Evolutionary conservation across 2,797 vertebrate species (phyloP).

Genomic region (Balearica regulorum): DNA sequence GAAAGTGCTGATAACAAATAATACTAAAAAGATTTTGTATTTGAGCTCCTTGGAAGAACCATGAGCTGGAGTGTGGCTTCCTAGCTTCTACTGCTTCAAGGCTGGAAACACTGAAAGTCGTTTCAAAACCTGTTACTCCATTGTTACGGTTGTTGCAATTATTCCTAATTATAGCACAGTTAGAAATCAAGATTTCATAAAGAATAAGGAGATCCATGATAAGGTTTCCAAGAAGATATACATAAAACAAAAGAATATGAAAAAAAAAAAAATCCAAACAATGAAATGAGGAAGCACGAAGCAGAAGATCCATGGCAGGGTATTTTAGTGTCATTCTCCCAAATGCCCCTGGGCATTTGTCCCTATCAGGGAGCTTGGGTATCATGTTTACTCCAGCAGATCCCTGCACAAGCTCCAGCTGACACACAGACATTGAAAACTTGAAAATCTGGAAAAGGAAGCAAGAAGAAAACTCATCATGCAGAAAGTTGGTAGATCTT

Average conservation of each 20-base stretch:
- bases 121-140: neutral
- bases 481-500: neutral
- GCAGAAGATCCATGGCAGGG: neutral
- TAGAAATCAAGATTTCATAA: neutral
- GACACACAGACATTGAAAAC: neutral
- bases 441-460: neutral
- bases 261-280: neutral
- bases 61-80: neutral
- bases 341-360: neutral
- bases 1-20: neutral
- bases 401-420: neutral
- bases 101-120: neutral
- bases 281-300: neutral
- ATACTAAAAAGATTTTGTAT: neutral
- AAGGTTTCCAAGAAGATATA: neutral
- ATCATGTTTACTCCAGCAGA: neutral
- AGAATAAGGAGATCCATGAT: neutral
- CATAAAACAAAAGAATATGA: neutral
- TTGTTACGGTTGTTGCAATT: neutral
- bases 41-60: neutral
- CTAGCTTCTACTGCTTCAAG: neutral
- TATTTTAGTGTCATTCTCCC: neutral
- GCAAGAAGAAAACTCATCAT: neutral
- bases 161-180: neutral
- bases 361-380: neutral